Percentiles rank a stretch among this genome's conserved stretches.
Evolutionary conservation across 2,888 invertebrate genomes (phyloP).

Genomic region (Thalpophila matura): DNA sequence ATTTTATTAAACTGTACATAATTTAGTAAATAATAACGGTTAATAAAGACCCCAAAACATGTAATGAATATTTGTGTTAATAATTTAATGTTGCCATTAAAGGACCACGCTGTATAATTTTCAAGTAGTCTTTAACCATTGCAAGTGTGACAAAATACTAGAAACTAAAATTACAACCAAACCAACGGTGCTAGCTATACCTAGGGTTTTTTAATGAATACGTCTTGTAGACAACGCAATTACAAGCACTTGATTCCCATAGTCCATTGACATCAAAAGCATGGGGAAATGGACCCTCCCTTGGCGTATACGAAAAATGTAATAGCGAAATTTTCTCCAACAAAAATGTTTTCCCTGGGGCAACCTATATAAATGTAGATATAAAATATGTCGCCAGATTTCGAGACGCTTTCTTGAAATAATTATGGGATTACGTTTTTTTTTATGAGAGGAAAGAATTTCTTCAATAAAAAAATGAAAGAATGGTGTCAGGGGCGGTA

Average conservation of each 20-base stretch:
- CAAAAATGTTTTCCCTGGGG: constrained; percentile 27
- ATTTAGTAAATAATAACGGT: too few relatives aligned
- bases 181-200: too few relatives aligned
- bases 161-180: too few relatives aligned
- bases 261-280: constrained; percentile 11
- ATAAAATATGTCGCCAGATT: constrained; percentile 40
- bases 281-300: constrained; percentile 18
- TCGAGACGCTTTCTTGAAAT: constrained; percentile 39
- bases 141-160: too few relatives aligned
- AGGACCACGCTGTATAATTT: too few relatives aligned
- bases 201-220: too few relatives aligned
- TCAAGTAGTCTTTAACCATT: too few relatives aligned
- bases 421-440: constrained; percentile 42
- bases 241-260: constrained; percentile 9
- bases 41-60: too few relatives aligned
- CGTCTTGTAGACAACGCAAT: too few relatives aligned
- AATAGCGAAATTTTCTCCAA: constrained; percentile 39
- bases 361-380: constrained; percentile 31
- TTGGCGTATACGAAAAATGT: constrained; percentile 45
- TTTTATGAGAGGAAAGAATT: constrained; percentile 22
- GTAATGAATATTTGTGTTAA: too few relatives aligned
- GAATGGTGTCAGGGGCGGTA: constrained; percentile 30
- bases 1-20: too few relatives aligned
- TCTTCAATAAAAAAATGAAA: constrained; percentile 32
- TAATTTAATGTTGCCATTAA: too few relatives aligned